These are phyloP conservation scores for Apis florea DNA, from an alignment of 1,140 invertebrate species.

Conservation along the genomic window DNA sequence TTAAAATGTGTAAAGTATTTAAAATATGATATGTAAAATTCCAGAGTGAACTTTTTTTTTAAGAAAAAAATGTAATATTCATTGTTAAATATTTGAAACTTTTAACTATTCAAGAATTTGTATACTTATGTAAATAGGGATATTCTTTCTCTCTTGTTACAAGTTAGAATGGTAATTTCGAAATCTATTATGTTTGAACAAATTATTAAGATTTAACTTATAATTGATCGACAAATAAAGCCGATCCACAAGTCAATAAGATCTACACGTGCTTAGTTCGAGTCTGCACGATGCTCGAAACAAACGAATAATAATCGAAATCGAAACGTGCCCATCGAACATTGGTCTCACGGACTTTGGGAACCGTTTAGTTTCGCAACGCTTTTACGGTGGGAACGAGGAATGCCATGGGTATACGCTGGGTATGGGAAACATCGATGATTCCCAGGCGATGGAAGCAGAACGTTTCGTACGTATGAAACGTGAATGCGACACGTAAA, in stretches of 20 bases:
- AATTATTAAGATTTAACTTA: background rate
- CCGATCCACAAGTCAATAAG: background rate
- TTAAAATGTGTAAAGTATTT: too few species aligned
- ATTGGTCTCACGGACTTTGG: slow-evolving; percentile 56
- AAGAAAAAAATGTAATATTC: too few species aligned
- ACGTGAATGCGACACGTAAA: slow-evolving; percentile 54
- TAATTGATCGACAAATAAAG: background rate
- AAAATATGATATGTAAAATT: too few species aligned
- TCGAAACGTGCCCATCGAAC: slow-evolving; percentile 12
- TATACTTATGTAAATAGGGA: too few species aligned
- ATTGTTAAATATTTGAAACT: too few species aligned
- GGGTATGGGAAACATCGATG: slow-evolving; percentile 70
- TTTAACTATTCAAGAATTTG: too few species aligned
- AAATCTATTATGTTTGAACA: too few species aligned
- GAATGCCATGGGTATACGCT: slow-evolving; percentile 44
- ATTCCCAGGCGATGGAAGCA: slow-evolving; percentile 65
- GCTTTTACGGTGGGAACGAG: slow-evolving; percentile 61
- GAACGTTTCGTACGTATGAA: slow-evolving; percentile 32
- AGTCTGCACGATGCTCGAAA: background rate
- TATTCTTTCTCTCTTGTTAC: too few species aligned
- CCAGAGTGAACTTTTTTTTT: too few species aligned
- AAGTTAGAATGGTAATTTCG: too few species aligned
- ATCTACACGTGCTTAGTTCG: background rate
- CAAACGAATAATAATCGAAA: slow-evolving; percentile 6
- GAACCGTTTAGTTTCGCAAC: slow-evolving; percentile 61